Evolutionary conservation across 2,797 vertebrate genomes (phyloP), one percentile per base, ranked within the genome.

Genomic region (Anas bahamensis): DNA sequence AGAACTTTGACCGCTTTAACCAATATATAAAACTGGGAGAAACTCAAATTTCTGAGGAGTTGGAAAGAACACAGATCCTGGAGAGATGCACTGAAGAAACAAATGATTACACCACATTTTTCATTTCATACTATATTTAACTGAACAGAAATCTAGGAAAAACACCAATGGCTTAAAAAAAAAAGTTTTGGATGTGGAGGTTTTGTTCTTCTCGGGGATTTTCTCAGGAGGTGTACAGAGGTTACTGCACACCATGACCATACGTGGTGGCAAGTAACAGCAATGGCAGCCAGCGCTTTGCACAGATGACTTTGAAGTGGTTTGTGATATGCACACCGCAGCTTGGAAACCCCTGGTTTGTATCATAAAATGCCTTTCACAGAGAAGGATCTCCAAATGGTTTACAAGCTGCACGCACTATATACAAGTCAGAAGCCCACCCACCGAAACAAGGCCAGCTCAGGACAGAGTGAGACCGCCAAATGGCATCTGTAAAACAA

Each of bases 401-500:
- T 90, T 91, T 46, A 56, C 60, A 79, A 68, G 57, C 26, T 74
- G 33, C 57, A 72, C 15, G 15, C 2, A 2, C 37, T 18, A 17
- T 0, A 72, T 28, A 72, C 21, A 63, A 26, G 41, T 72, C 75
- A 87, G 61, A 77, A 89, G 59, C 37, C 46, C 61, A 83, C 35
- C 26, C 72, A 72, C 42, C n/a, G 61, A 80, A 90, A 68, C 12
- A 37, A 76, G 68, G 72, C 64, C 80, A 79, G 71, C 57, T 42
- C 28, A 64, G 80, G 61, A 92, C 29, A 93, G 65, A 71, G 86
- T 7, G 29, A 74, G 50, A 39, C 44, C 3, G 6, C 41, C 81
- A 90, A 91, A 93, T 14, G 53, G 53, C 64, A 76, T 82, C 41
- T 74, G 65, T 77, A 72, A 91, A 86, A 82, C 57, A 52, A 85